A percentile compares a stretch with the other conserved stretches of the same genome.
Conservation (phyloP, 1,140 invertebrate genomes). For the Papilio dardanus region DNA sequence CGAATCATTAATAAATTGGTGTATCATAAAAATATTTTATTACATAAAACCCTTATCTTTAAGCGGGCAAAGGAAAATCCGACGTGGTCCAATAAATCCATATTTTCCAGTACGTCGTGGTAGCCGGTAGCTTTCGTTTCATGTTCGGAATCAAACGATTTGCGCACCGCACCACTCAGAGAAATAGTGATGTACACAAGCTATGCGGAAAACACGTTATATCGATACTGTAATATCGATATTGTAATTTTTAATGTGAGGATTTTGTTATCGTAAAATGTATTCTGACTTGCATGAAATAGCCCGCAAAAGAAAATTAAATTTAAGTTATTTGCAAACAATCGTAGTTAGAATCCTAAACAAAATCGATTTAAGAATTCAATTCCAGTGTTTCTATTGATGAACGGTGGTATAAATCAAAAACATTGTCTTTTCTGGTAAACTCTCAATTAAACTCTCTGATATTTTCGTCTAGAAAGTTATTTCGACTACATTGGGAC, state of each 20-base stretch:
- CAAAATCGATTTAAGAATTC: too few species aligned
- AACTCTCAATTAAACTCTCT: too few species aligned
- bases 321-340: too few species aligned
- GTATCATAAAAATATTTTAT: slow-evolving; percentile 28
- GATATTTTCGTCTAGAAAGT: too few species aligned
- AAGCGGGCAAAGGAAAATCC: slow-evolving; percentile 38
- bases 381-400: too few species aligned
- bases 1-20: slow-evolving; percentile 20
- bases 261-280: too few species aligned
- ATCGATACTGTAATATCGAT: slow-evolving; percentile 22
- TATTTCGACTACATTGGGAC: too few species aligned
- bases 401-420: too few species aligned
- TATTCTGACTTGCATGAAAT: not conserved
- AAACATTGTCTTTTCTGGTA: too few species aligned
- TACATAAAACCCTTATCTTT: slow-evolving; percentile 33
- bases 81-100: slow-evolving; percentile 25
- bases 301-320: not conserved
- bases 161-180: slow-evolving; percentile 33
- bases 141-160: slow-evolving; percentile 38
- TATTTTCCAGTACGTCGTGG: slow-evolving; percentile 33
- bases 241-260: not conserved
- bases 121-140: slow-evolving; percentile 32
- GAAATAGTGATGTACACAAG: too few species aligned
- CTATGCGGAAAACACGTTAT: not conserved
- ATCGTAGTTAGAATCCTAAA: too few species aligned